phyloP scores from a whole-genome alignment of 2,888 invertebrate species.

The Caprella mutica region DNA sequence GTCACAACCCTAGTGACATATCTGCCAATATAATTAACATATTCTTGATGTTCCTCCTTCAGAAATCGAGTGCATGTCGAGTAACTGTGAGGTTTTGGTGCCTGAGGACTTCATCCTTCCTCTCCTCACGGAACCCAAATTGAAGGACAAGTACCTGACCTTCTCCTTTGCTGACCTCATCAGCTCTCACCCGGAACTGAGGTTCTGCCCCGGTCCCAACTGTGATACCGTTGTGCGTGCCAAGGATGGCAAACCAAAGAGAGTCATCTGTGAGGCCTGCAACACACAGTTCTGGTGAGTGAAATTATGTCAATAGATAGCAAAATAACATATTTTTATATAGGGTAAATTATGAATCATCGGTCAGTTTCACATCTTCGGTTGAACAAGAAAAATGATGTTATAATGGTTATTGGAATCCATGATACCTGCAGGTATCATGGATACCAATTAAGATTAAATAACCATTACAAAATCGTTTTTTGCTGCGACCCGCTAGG shows the following conservation, averaged over 20 bases:
- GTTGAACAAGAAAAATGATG: no score
- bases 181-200: slow-evolving; percentile 72
- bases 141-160: slow-evolving; percentile 86
- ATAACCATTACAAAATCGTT: no score
- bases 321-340: no score
- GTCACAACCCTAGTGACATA: no score
- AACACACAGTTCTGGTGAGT: slow-evolving; percentile 79
- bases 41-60: slow-evolving; percentile 40
- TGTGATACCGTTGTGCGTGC: slow-evolving; percentile 81
- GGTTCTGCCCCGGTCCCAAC: slow-evolving; percentile 89
- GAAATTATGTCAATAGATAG: no score
- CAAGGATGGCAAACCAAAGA: slow-evolving; percentile 65
- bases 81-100: slow-evolving; percentile 83
- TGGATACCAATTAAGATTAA: no score
- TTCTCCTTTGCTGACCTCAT: slow-evolving; percentile 95
- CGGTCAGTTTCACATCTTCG: no score
- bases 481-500: no score
- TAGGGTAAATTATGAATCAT: no score
- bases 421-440: no score
- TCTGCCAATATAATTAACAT: no score
- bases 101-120: slow-evolving; percentile 90
- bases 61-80: slow-evolving; percentile 95
- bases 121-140: slow-evolving; percentile 64
- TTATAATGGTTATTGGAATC: no score
- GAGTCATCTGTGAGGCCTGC: slow-evolving; percentile 78